Base-by-base conservation (phyloP, 2,888 invertebrate genomes). In the Diplolepis rosae region DNA sequence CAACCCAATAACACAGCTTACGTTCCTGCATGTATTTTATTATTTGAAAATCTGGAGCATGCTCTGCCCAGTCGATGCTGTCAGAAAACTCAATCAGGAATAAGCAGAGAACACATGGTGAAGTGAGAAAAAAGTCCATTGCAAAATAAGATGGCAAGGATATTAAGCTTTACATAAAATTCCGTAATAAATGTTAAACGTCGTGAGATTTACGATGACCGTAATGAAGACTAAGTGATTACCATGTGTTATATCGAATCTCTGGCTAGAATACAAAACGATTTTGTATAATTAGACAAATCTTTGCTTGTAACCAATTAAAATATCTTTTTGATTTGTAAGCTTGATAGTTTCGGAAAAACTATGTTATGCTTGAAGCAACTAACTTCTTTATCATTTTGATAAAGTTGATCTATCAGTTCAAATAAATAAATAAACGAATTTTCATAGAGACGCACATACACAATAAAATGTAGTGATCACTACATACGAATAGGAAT, bases 221-320 rank as follows among this genome's bases (percentile, higher is more conserved):
- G 70, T 83, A 80, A 83, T 81, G 77, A 84, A 79, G 77, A 79
- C 69, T 74, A 73, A 79, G 67, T 73, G 71, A 78, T 80, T 78
- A 80, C 79, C n/a, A 76, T 75, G 68, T 72, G 75, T 74, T 69
- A 39, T 45, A 66, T 45, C 27, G 45, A 15, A 22, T 65, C 32
- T 45, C 69, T 70, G 75, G 75, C 72, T 65, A 7, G 39, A 45
- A 27, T 70, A 70, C 75, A 75, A 68, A 45, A 13, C 15, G 48
- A 66, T 66, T 45, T 28, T 66, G 27, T 11, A 65, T 22, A 42
- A 30, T 1, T 18, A 18, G 15, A 61, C 24, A 61, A 61, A 39
- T 61, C 39, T 39, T 24, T 35, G 24, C n/a, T 61, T 7, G 52
- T 15, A 15, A 15, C n/a, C 18, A 52, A 52, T 54, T 35, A 9